These are phyloP conservation scores for Denticeps clupeoides DNA, from an alignment of 2,797 vertebrate species.

Conservation along the genomic window DNA sequence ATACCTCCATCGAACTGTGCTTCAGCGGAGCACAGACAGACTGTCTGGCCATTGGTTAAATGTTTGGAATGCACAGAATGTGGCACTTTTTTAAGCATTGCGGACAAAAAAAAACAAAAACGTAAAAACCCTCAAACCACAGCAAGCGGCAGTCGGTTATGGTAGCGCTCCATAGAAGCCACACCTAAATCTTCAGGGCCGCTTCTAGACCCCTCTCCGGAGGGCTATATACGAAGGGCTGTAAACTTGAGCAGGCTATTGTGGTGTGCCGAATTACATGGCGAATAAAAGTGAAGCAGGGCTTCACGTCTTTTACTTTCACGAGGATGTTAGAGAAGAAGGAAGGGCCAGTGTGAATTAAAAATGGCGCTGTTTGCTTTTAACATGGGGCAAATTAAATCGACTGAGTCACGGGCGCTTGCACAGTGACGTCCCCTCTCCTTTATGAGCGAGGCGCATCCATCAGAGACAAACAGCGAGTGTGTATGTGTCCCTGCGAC, in stretches of 20 bases:
- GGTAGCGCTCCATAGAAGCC: too few species aligned
- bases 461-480: not conserved
- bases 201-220: too few species aligned
- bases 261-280: conserved; percentile 16
- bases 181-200: too few species aligned
- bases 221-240: too few species aligned
- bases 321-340: not conserved
- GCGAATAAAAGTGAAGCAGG: conserved; percentile 20
- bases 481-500: conserved; percentile 1
- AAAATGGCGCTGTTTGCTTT: conserved; percentile 17
- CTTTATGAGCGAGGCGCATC: conserved; percentile 19
- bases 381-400: conserved; percentile 16
- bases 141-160: too few species aligned
- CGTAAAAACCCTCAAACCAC: too few species aligned
- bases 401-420: conserved; percentile 9
- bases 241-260: conserved; percentile 7
- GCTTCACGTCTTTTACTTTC: conserved; percentile 17
- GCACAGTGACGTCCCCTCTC: not conserved
- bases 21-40: too few species aligned
- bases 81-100: too few species aligned
- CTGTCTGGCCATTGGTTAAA: conserved; percentile 10
- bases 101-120: too few species aligned
- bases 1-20: too few species aligned
- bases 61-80: conserved; percentile 26
- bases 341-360: conserved; percentile 15